Conservation (phyloP, 2,113 vertebrate species). For the Hymenochirus boettgeri region DNA sequence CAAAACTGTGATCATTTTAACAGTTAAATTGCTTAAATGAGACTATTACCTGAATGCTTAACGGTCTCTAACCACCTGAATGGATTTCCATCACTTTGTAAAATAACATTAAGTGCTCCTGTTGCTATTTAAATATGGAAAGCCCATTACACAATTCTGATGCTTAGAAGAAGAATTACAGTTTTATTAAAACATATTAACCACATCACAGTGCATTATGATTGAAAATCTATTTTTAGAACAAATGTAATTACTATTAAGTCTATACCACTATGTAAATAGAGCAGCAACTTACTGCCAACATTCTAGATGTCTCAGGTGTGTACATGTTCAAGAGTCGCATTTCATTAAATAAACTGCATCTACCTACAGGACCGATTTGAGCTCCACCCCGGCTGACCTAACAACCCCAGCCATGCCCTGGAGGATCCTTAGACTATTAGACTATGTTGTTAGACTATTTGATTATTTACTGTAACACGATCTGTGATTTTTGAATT, state of each 20-base stretch:
- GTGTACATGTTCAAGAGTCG: too few species aligned
- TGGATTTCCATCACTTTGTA: slow-evolving; percentile 28
- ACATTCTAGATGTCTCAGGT: too few species aligned
- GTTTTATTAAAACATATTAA: background rate
- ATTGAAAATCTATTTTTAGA: background rate
- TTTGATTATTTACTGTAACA: too few species aligned
- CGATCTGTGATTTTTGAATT: too few species aligned
- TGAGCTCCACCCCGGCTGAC: too few species aligned
- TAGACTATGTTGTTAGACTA: too few species aligned
- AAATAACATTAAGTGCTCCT: slow-evolving; percentile 20
- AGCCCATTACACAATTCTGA: slow-evolving; percentile 9
- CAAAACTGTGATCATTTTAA: slow-evolving; percentile 21
- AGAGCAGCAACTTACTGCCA: too few species aligned
- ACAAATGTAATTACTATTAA: background rate
- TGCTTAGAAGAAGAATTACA: background rate
- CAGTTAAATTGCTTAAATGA: slow-evolving; percentile 24
- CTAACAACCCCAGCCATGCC: too few species aligned
- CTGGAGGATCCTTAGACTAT: too few species aligned
- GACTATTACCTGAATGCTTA: slow-evolving; percentile 12
- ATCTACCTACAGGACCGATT: too few species aligned
- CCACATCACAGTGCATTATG: background rate
- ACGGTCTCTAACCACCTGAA: slow-evolving; percentile 32
- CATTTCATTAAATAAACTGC: too few species aligned
- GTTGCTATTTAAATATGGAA: slow-evolving; percentile 32
- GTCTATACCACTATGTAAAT: background rate